Base-by-base conservation (phyloP, 2,113 vertebrate genomes). In the Ceyx melanurus region DNA sequence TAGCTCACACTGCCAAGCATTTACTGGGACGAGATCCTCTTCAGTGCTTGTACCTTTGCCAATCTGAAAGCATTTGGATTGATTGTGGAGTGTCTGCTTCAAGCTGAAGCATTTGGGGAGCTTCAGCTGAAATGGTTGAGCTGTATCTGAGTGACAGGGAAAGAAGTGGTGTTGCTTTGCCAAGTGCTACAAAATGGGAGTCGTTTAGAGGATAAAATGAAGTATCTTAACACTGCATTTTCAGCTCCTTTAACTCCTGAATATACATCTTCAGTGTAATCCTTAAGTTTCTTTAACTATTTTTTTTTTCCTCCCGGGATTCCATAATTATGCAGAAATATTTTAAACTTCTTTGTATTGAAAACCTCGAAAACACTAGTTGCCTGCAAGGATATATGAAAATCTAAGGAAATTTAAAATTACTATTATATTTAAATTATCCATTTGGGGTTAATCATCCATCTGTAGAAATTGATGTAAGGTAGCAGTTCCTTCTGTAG, bases 51-150 rank as follows among this genome's bases (percentile, higher is more conserved):
- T 72, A 46, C 25, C 56, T 88, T 68, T 88, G 73, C 94, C 88
- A 92, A 51, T 58, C 75, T 88, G 86, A 58, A 90, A 93, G 53
- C 57, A 86, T 90, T 86, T 15, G 3, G 76, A 72, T 67, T 86
- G 77, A 84, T 68, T 84, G 91, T 88, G 29, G 57, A 93, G 73
- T 42, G 88, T 53, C 88, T 86, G 61, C 48, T 73, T 90, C 65
- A 42, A 88, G 88, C 61, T 37, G 73, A 84, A 86, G 90, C 35
- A 22, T 75, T 90, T 72, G 61, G 17, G 61, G 28, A 21, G 68
- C 53, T 90, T 80, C 79, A 86, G 31, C 1, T 86, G 79, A 78
- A 91, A 71, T 45, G 72, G 46, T 51, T 90, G 48, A 31, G 61
- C 2, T 4, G 0, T 64, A 56, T 48, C 43, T 40, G 48, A 88